Base-by-base conservation (phyloP, 1,140 invertebrate species). In the Trichonephila clavata region DNA sequence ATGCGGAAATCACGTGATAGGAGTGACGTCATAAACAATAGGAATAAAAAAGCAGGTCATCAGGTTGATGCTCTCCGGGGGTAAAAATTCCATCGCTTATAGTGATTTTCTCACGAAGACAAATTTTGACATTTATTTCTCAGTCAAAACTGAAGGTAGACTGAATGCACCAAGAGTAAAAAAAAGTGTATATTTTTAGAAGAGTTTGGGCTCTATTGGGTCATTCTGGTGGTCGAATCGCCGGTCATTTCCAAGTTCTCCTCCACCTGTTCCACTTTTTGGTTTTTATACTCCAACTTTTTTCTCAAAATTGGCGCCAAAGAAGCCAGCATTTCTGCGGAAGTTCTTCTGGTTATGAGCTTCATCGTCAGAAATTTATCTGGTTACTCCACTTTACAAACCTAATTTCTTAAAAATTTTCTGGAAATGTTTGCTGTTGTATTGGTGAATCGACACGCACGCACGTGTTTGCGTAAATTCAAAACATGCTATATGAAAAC, bases 21-120 rank as follows among this genome's bases (percentile, higher is more conserved):
- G 13, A 13, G 43, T 83, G 50, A 83, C 81, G 81, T 83, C 81
- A 83, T 50, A 83, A 20, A 83, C 81, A 83, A 83, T 83, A 83
- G 81, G 71, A 83, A 59, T 18, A 57, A 83, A 83, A 83, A 83
- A 83, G 81, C 81, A 59, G 81, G 81, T 83, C 81, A 83, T 50
- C 81, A 57, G 81, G 81, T 83, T 83, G 81, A 83, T 59, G 43
- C n/a, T 57, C 81, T 83, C 81, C 8, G 21, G 21, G 81, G 27
- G 43, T n/a, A 59, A 83, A 83, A 83, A 83, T 83, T 83, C 81
- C 81, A 83, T n/a, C 71, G 71, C 71, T 77, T 77, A 77, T n/a
- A 83, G 10, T 50, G 43, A 50, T 83, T 83, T 83, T 83, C 81
- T 83, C 81, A 83, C n/a, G 81, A 83, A 50, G 18, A 83, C 39